These are phyloP conservation scores for Dynastes tityus DNA, from an alignment of 2,888 invertebrate genomes.

Conservation along the genomic window DNA sequence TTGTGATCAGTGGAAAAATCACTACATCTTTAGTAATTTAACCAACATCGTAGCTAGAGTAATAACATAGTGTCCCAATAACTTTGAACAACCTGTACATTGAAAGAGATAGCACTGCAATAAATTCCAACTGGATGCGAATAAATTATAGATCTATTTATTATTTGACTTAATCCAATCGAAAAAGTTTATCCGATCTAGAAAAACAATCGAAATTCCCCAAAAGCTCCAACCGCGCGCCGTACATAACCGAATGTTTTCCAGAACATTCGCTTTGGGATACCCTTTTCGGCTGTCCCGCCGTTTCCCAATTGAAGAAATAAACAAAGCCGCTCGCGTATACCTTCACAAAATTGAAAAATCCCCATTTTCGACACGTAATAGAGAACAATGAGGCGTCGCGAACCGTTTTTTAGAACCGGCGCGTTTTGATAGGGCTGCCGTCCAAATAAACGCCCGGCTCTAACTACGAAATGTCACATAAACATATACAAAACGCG, in stretches of 20 bases:
- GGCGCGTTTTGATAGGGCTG: background rate
- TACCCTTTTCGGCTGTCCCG: constrained; percentile 1
- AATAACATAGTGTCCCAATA: no score
- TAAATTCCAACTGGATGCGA: background rate
- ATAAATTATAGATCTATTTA: no score
- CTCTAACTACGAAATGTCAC: constrained; percentile 24
- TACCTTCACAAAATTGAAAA: constrained; percentile 34
- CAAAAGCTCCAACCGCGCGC: background rate
- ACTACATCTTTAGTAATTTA: no score
- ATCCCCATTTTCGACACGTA: constrained; percentile 44
- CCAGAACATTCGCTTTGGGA: background rate
- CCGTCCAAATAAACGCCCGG: constrained; percentile 1
- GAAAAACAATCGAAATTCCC: constrained; percentile 5
- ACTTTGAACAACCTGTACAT: no score
- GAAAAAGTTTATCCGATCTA: background rate
- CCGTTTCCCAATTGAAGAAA: constrained; percentile 18
- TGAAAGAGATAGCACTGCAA: background rate
- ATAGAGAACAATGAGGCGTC: constrained; percentile 16
- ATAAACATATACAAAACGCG: constrained; percentile 25
- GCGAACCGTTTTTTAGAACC: constrained; percentile 12
- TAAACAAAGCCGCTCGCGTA: constrained; percentile 26
- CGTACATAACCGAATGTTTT: background rate
- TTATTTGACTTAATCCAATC: no score
- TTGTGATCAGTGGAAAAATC: no score
- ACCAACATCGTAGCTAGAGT: no score